Percentiles rank a stretch among this genome's conserved stretches.
These are phyloP conservation scores for Cacatua alba DNA, from an alignment of 2,113 vertebrate species.

Conservation along the genomic window DNA sequence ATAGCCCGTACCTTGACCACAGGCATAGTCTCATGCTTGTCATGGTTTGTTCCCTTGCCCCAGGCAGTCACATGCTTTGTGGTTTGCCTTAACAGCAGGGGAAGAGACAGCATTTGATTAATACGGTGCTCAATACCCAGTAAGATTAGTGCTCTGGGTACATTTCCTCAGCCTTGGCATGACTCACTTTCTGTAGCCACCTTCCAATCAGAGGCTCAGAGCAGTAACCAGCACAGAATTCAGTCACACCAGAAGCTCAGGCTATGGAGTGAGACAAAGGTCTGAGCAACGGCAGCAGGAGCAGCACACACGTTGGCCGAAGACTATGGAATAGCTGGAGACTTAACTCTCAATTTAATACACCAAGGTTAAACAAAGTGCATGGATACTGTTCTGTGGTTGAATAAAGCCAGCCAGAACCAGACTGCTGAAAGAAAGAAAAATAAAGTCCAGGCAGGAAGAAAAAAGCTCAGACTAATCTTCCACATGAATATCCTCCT, in stretches of 20 bases:
- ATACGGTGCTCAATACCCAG: constrained; percentile 31
- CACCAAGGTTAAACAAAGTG: constrained; percentile 65
- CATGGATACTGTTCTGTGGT: constrained; percentile 61
- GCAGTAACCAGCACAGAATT: constrained; percentile 16
- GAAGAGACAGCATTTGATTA: constrained; percentile 29
- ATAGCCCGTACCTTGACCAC: not conserved
- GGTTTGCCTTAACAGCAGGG: constrained; percentile 28
- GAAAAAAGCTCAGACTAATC: constrained; percentile 30
- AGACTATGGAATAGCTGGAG: constrained; percentile 41
- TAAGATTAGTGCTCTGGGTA: not conserved
- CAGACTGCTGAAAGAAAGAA: constrained; percentile 58
- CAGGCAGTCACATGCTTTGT: not conserved
- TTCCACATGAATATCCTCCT: constrained; percentile 12
- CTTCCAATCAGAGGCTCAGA: not conserved
- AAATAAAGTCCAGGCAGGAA: constrained; percentile 58
- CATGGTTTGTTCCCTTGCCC: not conserved
- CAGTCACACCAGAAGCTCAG: constrained; percentile 13
- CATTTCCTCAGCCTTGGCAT: constrained; percentile 13
- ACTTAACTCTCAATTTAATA: constrained; percentile 47
- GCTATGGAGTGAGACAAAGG: not conserved
- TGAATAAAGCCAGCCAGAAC: constrained; percentile 57
- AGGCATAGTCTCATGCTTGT: not conserved
- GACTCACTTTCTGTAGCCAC: constrained; percentile 36
- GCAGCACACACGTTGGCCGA: not conserved
- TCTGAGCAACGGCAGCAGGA: not conserved